Evolutionary conservation across 2,888 invertebrate species (phyloP).

Genomic region (Syritta pipiens): DNA sequence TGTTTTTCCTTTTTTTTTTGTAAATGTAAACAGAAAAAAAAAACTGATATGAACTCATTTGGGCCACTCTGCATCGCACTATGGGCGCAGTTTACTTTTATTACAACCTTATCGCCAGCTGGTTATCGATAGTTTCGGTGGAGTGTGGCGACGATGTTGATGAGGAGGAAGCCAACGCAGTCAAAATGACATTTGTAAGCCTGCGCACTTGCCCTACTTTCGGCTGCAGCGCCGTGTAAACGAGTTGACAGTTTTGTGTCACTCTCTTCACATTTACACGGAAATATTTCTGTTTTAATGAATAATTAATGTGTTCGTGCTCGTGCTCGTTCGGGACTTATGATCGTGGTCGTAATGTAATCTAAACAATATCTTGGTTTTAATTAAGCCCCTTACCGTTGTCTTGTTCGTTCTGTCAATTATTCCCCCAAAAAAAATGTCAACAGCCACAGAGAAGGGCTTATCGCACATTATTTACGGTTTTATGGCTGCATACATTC

Average conservation of each 20-base stretch:
- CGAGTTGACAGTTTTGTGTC: slow-evolving; percentile 21
- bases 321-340: no score
- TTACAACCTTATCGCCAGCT: slow-evolving; percentile 47
- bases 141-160: neutral
- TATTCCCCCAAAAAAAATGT: slow-evolving; percentile 17
- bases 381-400: slow-evolving; percentile 22
- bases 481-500: slow-evolving; percentile 28
- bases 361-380: slow-evolving; percentile 20
- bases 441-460: slow-evolving; percentile 2
- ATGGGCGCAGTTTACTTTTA: slow-evolving; percentile 26
- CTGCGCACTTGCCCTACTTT: slow-evolving; percentile 36
- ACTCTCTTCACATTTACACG: slow-evolving; percentile 8
- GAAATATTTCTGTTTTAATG: slow-evolving; percentile 22
- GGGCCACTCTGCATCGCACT: slow-evolving; percentile 6
- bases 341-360: slow-evolving; percentile 8
- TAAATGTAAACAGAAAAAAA: slow-evolving; percentile 31
- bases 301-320: slow-evolving; percentile 37
- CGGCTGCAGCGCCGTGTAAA: slow-evolving; percentile 10
- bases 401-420: slow-evolving; percentile 6
- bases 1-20: no score
- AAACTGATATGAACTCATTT: slow-evolving; percentile 35
- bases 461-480: slow-evolving; percentile 31
- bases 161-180: no score
- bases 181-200: slow-evolving; percentile 27
- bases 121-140: slow-evolving; percentile 38